A percentile compares a stretch with the other conserved stretches of the same genome.
Evolutionary conservation across 1,140 invertebrate genomes (phyloP).

Genomic region (Drosophila orosa): DNA sequence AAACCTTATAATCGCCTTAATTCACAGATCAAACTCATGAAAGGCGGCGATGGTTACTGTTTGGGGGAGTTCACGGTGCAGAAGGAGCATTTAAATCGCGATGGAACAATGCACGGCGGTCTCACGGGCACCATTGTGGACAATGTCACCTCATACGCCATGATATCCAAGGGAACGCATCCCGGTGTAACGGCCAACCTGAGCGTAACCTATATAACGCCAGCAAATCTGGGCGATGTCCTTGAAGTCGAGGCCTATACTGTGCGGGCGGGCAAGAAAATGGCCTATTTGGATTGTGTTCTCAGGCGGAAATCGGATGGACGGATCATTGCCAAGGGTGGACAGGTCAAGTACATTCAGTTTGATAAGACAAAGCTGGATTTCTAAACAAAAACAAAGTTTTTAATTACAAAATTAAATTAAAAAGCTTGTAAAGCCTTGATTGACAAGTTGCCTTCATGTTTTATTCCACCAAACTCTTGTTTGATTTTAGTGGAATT

Average conservation of each 20-base stretch:
- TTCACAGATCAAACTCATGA: conserved; percentile 57
- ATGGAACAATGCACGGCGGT: conserved; percentile 93
- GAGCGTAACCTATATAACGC: conserved; percentile 89
- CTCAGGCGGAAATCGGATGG: conserved; percentile 90
- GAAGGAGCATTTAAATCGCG: conserved; percentile 91
- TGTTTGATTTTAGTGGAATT: neutral
- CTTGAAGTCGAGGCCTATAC: conserved; percentile 92
- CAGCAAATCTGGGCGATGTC: conserved; percentile 90
- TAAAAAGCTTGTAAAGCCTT: neutral
- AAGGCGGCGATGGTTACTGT: conserved; percentile 56
- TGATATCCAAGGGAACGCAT: conserved; percentile 88
- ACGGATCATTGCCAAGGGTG: conserved; percentile 90
- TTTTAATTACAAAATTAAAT: neutral
- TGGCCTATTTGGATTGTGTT: conserved; percentile 93
- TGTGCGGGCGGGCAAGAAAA: conserved; percentile 89
- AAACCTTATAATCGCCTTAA: neutral
- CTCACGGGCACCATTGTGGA: conserved; percentile 93
- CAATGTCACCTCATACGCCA: conserved; percentile 91
- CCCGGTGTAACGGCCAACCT: conserved; percentile 91
- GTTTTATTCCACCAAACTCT: no score
- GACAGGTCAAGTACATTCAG: conserved; percentile 91
- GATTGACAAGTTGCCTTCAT: no score
- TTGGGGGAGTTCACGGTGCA: conserved; percentile 89
- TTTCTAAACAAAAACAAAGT: neutral
- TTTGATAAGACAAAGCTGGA: conserved; percentile 32